Base-by-base conservation (phyloP, 2,888 invertebrate genomes). In the Pogonocherus hispidulus region DNA sequence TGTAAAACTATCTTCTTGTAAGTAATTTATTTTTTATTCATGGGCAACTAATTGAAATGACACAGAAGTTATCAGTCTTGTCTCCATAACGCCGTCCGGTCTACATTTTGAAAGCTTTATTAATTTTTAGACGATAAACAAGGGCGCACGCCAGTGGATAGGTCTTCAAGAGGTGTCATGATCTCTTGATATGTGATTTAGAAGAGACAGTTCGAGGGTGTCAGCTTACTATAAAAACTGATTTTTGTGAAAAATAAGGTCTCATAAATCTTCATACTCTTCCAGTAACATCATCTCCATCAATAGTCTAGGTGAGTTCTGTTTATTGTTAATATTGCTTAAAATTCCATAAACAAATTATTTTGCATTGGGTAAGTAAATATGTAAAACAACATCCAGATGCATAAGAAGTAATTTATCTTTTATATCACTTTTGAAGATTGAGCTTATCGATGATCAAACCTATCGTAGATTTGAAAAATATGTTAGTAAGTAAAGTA, bases 211-310 rank as follows among this genome's bases (percentile, higher is more conserved):
- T 55, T 63, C 63, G 69, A 73, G 66, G 70, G 73, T 72, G 74
- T 63, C 52, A 68, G 52, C 19, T 66, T n/a, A 60, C 49, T 73
- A 76, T 75, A 76, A 73, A 75, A 70, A 51, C 37, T 37, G 18
- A 64, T 35, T 63, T 63, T 63, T 69, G 19, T 32, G 19, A 18
- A 59, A 47, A 18, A 59, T 46, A 37, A 35, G 8, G 5, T 46
- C 27, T 47, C 47, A 59, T 18, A 32, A 47, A 19, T 46, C 27
- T 47, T 35, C 59, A 59, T 47, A 46, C 47, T 6, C 59, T 47
- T 47, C 47, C 47, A 59, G 44, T 23, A 57, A 46, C 57, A 44
- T 18, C 23, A 44, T 57, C 44, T 37, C 16, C 23, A 16, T 9
- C 57, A 57, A 3, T 20, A 57, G 44, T 23, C 11, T n/a, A 14